Evolutionary conservation across 1,140 invertebrate species (phyloP).

Genomic region (Pseudomyrmex gracilis): DNA sequence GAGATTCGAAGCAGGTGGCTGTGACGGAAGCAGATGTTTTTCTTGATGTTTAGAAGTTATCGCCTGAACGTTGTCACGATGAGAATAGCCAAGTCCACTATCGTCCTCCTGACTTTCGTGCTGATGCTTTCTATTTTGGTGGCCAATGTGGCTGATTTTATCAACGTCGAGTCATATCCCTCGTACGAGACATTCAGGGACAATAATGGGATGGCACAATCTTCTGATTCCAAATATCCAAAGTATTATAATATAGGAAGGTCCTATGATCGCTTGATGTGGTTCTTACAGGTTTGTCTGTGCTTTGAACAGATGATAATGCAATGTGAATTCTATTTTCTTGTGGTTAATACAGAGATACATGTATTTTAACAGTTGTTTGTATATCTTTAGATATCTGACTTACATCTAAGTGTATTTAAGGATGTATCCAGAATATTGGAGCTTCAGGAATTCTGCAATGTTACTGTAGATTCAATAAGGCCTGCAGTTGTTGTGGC

Average conservation of each 20-base stretch:
- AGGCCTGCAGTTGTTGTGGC: constrained; percentile 93
- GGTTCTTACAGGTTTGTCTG: constrained; percentile 91
- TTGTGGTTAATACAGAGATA: neutral
- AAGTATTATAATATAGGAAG: constrained; percentile 86
- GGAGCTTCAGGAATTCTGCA: constrained; percentile 93
- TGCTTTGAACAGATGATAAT: neutral
- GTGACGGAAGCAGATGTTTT: neutral
- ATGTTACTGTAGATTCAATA: constrained; percentile 90
- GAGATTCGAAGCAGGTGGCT: neutral
- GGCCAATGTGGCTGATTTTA: constrained; percentile 86
- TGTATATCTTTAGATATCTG: constrained; percentile 89
- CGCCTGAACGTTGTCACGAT: constrained; percentile 70
- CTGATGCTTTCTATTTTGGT: constrained; percentile 86
- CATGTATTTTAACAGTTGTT: constrained; percentile 32
- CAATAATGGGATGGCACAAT: constrained; percentile 51
- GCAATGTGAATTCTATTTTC: no score
- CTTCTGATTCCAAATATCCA: constrained; percentile 65
- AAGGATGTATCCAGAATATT: constrained; percentile 90
- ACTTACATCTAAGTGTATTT: constrained; percentile 96
- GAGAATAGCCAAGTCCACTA: constrained; percentile 85
- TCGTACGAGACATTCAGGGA: constrained; percentile 57
- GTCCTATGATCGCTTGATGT: constrained; percentile 88
- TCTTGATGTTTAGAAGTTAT: neutral
- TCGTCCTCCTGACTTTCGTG: constrained; percentile 84
- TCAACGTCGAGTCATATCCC: constrained; percentile 83